Evolutionary conservation across 30 jellyfish, hydroid and myxozoan genomes (phyloP), one percentile per base, ranked within the genome.

Genomic region (Phacellophora camtschatica): DNA sequence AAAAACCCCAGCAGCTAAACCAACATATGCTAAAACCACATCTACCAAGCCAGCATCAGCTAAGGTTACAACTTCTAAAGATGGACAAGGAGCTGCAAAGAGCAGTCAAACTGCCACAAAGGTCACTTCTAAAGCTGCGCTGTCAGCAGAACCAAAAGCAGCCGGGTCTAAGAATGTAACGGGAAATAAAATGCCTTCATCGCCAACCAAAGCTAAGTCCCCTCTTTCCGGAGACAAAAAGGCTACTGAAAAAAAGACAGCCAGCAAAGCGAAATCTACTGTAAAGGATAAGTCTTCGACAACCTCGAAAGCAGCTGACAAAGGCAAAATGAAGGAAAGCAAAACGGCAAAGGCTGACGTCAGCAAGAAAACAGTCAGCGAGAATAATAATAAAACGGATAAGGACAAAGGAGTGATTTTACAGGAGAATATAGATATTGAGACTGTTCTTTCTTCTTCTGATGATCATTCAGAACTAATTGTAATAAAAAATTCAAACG

Each of bases 1-100:
- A n/a, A n/a, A n/a, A n/a, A n/a, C 49, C 53, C 24, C 82, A 22
- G 80, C 80, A 22, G 20, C 80, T 30, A 56, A 56, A 56, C 18
- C 71, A 5, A 61, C 74, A 24, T 3, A 31, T 62, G 76, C 57
- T 8, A 23, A 46, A 37, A 27, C 30, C 19, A 37, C 82, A 4
- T 15, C 66, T n/a, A 68, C 49, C 18, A 37, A 50, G 16, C 22
- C 82, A 11, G 30, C 27, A 46, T 46, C 61, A 5, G 29, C 25
- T 7, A 46, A 46, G 20, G n/a, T n/a, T n/a, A n/a, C n/a, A n/a
- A n/a, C n/a, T n/a, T n/a, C n/a, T n/a, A n/a, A n/a, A n/a, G n/a
- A n/a, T n/a, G n/a, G n/a, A n/a, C n/a, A n/a, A n/a, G n/a, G n/a
- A n/a, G n/a, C n/a, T n/a, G n/a, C n/a, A n/a, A n/a, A n/a, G n/a